These are phyloP conservation scores for Columba livia DNA, from an alignment of 2,113 vertebrate genomes.

Conservation along the genomic window DNA sequence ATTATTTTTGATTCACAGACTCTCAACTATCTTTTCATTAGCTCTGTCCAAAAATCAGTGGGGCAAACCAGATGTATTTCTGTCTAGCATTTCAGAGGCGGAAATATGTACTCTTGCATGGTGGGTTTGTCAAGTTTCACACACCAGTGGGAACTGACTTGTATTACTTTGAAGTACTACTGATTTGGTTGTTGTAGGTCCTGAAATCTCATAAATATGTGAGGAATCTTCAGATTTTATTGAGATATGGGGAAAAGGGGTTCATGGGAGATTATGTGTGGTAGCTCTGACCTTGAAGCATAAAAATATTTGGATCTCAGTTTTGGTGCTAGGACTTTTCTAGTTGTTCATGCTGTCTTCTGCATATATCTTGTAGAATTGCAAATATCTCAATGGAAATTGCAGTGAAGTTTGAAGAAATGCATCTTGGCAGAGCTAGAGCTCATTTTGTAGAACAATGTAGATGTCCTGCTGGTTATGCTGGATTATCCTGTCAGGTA, in stretches of 20 bases:
- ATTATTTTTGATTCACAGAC: not conserved
- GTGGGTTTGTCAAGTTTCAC: not conserved
- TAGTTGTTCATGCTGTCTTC: not conserved
- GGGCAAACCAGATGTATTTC: not conserved
- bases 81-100: not conserved
- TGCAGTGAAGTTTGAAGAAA: constrained; percentile 74
- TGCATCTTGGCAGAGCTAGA: not conserved
- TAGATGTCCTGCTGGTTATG: constrained; percentile 85
- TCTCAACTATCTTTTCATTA: not conserved
- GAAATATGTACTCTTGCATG: not conserved
- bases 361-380: constrained; percentile 76
- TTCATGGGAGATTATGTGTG: not conserved
- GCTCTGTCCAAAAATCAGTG: not conserved
- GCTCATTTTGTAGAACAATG: constrained; percentile 86
- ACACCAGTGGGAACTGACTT: not conserved
- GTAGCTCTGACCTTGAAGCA: not conserved
- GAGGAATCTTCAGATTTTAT: not conserved
- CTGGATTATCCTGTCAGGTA: constrained; percentile 95
- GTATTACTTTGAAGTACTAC: not conserved
- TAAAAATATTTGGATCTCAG: not conserved
- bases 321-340: not conserved
- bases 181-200: not conserved
- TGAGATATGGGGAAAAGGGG: not conserved
- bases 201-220: not conserved
- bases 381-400: constrained; percentile 90